Conservation (phyloP, 2,888 invertebrate genomes). For the Lymantria monacha region DNA sequence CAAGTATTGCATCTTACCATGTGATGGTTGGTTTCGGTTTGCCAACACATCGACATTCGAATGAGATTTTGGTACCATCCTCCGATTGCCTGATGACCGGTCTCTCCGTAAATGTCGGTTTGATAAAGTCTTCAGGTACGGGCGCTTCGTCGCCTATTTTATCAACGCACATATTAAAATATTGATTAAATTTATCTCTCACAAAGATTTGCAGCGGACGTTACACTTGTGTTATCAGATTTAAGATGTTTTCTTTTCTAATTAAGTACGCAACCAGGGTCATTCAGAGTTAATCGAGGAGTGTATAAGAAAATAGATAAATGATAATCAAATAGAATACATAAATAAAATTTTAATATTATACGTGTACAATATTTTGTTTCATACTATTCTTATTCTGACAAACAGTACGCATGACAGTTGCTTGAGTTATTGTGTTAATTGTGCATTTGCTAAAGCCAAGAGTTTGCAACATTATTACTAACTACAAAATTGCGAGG, state of each 20-base stretch:
- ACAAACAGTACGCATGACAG: constrained; percentile 79
- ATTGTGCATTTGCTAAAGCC: constrained; percentile 72
- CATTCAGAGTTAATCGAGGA: constrained; percentile 67
- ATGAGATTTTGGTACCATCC: constrained; percentile 96
- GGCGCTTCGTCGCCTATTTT: constrained; percentile 95
- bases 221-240: constrained; percentile 42
- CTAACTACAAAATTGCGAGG: constrained; percentile 58
- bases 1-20: constrained; percentile 87
- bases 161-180: constrained; percentile 54
- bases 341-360: constrained; percentile 51
- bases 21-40: constrained; percentile 96
- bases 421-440: constrained; percentile 66
- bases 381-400: constrained; percentile 51
- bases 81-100: constrained; percentile 98
- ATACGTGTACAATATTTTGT: constrained; percentile 44
- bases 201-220: constrained; percentile 59
- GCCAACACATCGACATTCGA: constrained; percentile 98
- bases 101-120: constrained; percentile 98
- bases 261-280: constrained; percentile 46
- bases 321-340: constrained; percentile 53
- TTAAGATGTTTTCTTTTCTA: constrained; percentile 80
- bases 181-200: constrained; percentile 32
- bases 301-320: constrained; percentile 65
- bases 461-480: constrained; percentile 50
- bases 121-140: constrained; percentile 95